Evolutionary conservation across 2,888 invertebrate species (phyloP).

Genomic region (Andrena minutula): DNA sequence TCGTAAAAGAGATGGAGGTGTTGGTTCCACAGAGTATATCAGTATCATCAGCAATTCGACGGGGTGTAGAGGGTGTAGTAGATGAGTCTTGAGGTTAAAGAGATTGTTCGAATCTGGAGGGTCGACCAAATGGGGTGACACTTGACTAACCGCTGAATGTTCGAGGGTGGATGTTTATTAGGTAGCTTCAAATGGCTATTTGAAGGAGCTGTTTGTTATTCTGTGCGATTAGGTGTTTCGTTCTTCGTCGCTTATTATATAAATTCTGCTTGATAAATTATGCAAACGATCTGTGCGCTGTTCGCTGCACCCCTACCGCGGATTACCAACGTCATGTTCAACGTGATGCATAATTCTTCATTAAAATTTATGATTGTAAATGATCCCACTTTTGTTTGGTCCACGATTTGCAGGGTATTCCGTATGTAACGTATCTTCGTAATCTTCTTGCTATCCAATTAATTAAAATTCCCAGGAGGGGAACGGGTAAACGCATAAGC

Average conservation of each 20-base stretch:
- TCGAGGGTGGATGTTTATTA: constrained; percentile 33
- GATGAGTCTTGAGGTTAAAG: constrained; percentile 45
- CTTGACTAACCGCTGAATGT: constrained; percentile 38
- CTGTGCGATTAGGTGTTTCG: constrained; percentile 25
- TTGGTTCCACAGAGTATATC: constrained; percentile 35
- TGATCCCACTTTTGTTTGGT: too few relatives aligned
- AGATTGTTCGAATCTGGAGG: constrained; percentile 42
- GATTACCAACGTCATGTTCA: background rate
- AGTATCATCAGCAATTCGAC: constrained; percentile 46
- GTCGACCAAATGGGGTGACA: constrained; percentile 18
- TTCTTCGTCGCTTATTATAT: background rate
- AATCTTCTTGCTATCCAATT: constrained; percentile 6
- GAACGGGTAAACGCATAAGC: constrained; percentile 1
- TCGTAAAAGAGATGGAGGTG: background rate
- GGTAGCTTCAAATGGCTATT: constrained; percentile 10
- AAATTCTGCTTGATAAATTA: constrained; percentile 10
- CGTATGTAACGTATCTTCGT: background rate
- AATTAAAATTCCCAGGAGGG: background rate
- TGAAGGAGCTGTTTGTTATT: constrained; percentile 39
- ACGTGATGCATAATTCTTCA: too few relatives aligned
- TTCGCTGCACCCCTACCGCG: background rate
- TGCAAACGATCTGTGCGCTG: background rate
- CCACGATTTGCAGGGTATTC: background rate
- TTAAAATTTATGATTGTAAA: too few relatives aligned
- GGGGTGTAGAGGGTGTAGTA: constrained; percentile 21